Percentiles rank a stretch among this genome's conserved stretches.
Evolutionary conservation across 2,113 vertebrate genomes (phyloP).

Genomic region (Gadus macrocephalus): DNA sequence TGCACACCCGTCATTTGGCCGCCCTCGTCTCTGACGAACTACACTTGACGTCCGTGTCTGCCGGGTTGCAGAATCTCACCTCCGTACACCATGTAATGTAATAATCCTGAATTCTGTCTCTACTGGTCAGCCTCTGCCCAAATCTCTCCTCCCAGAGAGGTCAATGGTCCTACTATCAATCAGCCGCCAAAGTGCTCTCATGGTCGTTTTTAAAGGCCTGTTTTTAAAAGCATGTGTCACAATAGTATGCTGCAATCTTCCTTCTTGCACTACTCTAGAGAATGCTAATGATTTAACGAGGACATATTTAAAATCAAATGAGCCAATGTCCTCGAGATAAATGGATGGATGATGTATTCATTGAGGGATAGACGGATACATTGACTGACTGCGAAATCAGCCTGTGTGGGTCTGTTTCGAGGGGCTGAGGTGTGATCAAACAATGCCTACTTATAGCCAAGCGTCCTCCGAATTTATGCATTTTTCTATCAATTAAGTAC

Average conservation of each 20-base stretch:
- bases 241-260: slow-evolving; percentile 3
- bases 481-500: no score
- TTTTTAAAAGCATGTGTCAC: slow-evolving; percentile 37
- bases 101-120: slow-evolving; percentile 1
- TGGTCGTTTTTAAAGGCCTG: slow-evolving; percentile 15
- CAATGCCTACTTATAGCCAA: no score
- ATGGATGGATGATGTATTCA: background rate
- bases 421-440: background rate
- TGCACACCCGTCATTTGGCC: no score
- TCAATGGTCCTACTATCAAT: slow-evolving; percentile 34
- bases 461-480: no score
- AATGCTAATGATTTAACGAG: background rate
- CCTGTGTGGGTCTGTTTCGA: background rate
- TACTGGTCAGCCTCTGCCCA: slow-evolving; percentile 40
- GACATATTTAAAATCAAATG: no score
- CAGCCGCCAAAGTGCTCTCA: slow-evolving; percentile 7
- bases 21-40: no score
- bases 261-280: slow-evolving; percentile 40
- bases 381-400: background rate
- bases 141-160: slow-evolving; percentile 24
- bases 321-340: no score
- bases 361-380: slow-evolving; percentile 8
- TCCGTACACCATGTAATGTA: no score
- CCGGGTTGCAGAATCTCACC: no score
- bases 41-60: no score